A percentile compares a stretch with the other conserved stretches of the same genome.
Evolutionary conservation across 2,797 vertebrate genomes (phyloP).

Genomic region (Enteromius viviparus): DNA sequence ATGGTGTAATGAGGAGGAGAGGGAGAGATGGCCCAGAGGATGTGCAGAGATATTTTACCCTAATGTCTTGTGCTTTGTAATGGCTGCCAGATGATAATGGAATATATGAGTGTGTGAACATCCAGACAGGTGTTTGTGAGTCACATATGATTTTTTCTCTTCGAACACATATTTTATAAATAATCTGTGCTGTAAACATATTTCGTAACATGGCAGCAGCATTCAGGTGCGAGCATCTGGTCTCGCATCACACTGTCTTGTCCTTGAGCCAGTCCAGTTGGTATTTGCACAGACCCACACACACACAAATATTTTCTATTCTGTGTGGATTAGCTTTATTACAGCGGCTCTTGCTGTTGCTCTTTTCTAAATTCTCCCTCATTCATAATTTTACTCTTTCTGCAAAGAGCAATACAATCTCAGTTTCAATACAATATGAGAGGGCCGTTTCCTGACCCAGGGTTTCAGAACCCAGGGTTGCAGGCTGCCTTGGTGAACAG

Average conservation of each 20-base stretch:
- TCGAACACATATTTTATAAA: conserved; percentile 26
- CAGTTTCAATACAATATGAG: conserved; percentile 29
- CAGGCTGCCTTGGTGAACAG: conserved; percentile 18
- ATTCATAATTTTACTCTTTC: conserved; percentile 22
- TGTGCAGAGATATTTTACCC: conserved; percentile 42
- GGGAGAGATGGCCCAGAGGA: conserved; percentile 51
- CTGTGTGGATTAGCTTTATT: conserved; percentile 33
- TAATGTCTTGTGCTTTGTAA: conserved; percentile 46
- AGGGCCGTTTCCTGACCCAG: conserved; percentile 1
- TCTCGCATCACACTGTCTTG: not conserved
- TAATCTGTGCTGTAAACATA: not conserved
- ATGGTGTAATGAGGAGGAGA: conserved; percentile 55
- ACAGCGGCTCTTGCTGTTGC: conserved; percentile 32
- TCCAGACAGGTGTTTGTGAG: conserved; percentile 3
- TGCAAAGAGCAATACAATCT: conserved; percentile 18
- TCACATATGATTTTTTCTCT: not conserved
- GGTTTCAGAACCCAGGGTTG: not conserved
- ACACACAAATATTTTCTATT: not conserved
- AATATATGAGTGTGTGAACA: conserved; percentile 29
- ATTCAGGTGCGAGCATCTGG: not conserved
- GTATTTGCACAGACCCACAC: not conserved
- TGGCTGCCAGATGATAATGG: conserved; percentile 46
- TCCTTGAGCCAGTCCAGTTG: not conserved
- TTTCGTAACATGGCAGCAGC: not conserved
- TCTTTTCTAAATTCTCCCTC: conserved; percentile 33